phyloP scores from a whole-genome alignment of 2,797 vertebrate genomes.

The Galaxias olidus region DNA sequence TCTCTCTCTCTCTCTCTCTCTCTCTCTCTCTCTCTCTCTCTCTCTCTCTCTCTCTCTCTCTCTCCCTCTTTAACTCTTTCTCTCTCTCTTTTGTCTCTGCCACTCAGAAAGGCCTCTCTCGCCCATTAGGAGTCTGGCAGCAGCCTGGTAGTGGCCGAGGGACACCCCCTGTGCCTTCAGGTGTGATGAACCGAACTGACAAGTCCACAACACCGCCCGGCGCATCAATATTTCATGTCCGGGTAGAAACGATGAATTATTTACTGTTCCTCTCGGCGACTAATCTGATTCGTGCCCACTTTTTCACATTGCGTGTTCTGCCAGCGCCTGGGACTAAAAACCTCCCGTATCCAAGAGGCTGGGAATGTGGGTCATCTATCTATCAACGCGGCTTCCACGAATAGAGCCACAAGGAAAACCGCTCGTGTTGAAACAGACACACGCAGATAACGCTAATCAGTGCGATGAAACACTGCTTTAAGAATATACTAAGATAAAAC shows the following conservation, averaged over 20 bases:
- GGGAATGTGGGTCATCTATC: conserved; percentile 8
- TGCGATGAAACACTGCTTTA: too few species aligned
- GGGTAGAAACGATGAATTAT: conserved; percentile 56
- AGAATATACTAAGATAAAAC: too few species aligned
- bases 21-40: neutral
- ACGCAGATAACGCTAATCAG: too few species aligned
- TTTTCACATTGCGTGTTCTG: neutral
- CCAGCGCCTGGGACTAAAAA: neutral
- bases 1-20: neutral
- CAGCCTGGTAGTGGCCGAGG: neutral
- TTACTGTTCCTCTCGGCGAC: conserved; percentile 20
- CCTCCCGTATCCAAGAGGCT: neutral
- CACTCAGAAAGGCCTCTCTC: neutral
- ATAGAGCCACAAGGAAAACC: neutral
- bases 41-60: neutral
- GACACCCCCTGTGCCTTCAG: conserved; percentile 31
- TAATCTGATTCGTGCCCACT: neutral
- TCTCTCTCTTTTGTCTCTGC: neutral
- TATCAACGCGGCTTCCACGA: neutral
- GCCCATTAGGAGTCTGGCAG: too few species aligned
- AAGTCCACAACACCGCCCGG: conserved; percentile 26
- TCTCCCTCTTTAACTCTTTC: neutral
- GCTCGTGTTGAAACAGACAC: too few species aligned
- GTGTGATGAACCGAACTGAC: conserved; percentile 39
- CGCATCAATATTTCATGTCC: conserved; percentile 61